Percentiles rank a stretch among this genome's conserved stretches.
These are phyloP conservation scores for Aplidium turbinatum DNA, from an alignment of 23 tunicate species.

Conservation along the genomic window DNA sequence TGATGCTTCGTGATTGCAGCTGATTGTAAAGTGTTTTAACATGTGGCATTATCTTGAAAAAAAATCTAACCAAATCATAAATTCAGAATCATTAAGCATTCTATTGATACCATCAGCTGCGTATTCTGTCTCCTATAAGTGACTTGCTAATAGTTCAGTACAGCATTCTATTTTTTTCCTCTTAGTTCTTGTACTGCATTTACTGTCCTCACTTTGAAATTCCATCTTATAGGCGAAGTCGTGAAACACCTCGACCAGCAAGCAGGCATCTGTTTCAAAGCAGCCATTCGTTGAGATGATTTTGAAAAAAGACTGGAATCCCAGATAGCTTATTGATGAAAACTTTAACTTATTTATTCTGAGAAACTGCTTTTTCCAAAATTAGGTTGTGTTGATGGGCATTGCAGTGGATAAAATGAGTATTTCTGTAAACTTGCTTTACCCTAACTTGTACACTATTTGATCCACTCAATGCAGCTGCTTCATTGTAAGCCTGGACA, in stretches of 20 bases:
- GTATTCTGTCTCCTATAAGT: background rate
- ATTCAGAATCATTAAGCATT: background rate
- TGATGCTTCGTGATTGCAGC: too few species aligned
- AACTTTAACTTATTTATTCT: too few species aligned
- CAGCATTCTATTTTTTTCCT: background rate
- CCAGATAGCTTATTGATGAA: too few species aligned
- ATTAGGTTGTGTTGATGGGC: background rate
- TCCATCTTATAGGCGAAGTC: too few species aligned
- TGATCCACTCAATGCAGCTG: too few species aligned
- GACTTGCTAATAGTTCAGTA: background rate
- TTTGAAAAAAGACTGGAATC: background rate
- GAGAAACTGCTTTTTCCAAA: background rate
- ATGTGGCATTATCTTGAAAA: background rate
- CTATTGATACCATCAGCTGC: background rate
- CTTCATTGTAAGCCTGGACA: too few species aligned
- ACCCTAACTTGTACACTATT: background rate
- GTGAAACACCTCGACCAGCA: too few species aligned
- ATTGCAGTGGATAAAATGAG: conserved; percentile 2
- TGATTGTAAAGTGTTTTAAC: too few species aligned
- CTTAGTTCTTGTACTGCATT: background rate
- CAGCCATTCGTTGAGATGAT: background rate
- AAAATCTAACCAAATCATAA: background rate
- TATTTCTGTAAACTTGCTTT: background rate
- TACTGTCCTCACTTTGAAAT: too few species aligned
- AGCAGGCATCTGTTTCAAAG: too few species aligned